Percentiles rank a stretch among this genome's conserved stretches.
Evolutionary conservation across 2,113 vertebrate species (phyloP).

Genomic region (Melanerpes aurifrons): DNA sequence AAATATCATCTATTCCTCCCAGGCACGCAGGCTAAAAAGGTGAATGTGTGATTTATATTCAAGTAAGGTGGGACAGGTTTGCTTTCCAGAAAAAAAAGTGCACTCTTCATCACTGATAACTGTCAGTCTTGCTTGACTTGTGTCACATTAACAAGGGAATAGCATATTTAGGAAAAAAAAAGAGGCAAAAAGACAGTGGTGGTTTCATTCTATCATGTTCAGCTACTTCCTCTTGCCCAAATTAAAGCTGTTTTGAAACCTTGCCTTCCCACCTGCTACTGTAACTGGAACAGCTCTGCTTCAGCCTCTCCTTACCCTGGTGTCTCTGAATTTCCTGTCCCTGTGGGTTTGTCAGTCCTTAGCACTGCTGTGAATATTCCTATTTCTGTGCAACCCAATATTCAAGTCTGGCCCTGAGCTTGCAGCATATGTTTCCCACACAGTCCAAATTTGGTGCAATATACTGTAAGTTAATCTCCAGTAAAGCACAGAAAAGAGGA

Average conservation of each 20-base stretch:
- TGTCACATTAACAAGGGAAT: not conserved
- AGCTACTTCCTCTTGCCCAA: slow-evolving; percentile 29
- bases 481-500: slow-evolving; percentile 35
- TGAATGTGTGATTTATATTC: not conserved
- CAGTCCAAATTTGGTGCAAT: slow-evolving; percentile 54
- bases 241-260: slow-evolving; percentile 49
- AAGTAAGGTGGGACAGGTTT: not conserved
- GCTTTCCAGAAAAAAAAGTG: not conserved
- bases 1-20: not conserved
- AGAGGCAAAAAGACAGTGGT: not conserved
- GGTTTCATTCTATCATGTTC: slow-evolving; percentile 22
- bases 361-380: slow-evolving; percentile 54
- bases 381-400: slow-evolving; percentile 66
- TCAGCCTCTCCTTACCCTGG: slow-evolving; percentile 36
- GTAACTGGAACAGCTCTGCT: slow-evolving; percentile 51
- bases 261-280: slow-evolving; percentile 57
- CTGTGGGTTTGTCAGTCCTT: slow-evolving; percentile 52
- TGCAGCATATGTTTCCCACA: slow-evolving; percentile 69
- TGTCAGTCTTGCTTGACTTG: not conserved
- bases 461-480: slow-evolving; percentile 64
- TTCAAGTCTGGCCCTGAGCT: slow-evolving; percentile 59
- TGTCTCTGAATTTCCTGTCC: slow-evolving; percentile 56
- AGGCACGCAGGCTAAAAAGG: not conserved
- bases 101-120: not conserved
- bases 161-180: not conserved